These are phyloP conservation scores for Neosilurus hyrtlii DNA, from an alignment of 2,797 vertebrate species.

Conservation along the genomic window DNA sequence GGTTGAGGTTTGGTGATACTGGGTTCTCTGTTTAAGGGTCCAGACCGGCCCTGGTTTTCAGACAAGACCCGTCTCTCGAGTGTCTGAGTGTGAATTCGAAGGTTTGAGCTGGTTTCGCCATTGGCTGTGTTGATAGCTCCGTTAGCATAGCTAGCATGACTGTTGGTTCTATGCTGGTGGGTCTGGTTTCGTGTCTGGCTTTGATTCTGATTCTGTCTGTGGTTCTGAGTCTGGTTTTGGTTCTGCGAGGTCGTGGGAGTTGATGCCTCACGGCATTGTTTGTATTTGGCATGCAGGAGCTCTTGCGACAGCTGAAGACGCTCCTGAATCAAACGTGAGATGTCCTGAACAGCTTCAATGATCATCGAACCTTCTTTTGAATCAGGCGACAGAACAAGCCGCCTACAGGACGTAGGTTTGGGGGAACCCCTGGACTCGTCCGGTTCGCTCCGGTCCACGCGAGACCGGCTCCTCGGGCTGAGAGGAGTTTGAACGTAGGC, in stretches of 20 bases:
- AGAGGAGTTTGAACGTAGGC: constrained; percentile 74
- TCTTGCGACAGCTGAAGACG: constrained; percentile 75
- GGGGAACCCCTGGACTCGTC: constrained; percentile 73
- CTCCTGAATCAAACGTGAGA: constrained; percentile 80
- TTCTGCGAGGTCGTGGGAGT: constrained; percentile 19
- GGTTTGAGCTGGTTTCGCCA: constrained; percentile 61
- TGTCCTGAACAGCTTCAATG: constrained; percentile 77
- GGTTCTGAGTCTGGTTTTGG: constrained; percentile 56
- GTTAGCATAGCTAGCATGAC: constrained; percentile 59
- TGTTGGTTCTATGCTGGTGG: constrained; percentile 43
- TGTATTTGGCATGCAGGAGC: constrained; percentile 59
- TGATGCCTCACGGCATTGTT: constrained; percentile 64
- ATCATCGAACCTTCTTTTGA: constrained; percentile 72
- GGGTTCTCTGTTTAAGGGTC: constrained; percentile 74
- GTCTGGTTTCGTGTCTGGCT: constrained; percentile 58
- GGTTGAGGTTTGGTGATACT: constrained; percentile 63
- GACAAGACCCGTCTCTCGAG: constrained; percentile 56
- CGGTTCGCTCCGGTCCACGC: constrained; percentile 57
- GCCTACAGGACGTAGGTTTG: constrained; percentile 82
- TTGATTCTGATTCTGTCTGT: constrained; percentile 52
- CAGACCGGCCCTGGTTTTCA: constrained; percentile 61
- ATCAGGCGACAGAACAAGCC: constrained; percentile 74
- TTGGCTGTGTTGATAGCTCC: constrained; percentile 67
- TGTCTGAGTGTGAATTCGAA: constrained; percentile 77
- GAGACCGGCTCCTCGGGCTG: constrained; percentile 64